Base-by-base conservation (phyloP, 1,140 invertebrate genomes). In the Drosophila bocki region DNA sequence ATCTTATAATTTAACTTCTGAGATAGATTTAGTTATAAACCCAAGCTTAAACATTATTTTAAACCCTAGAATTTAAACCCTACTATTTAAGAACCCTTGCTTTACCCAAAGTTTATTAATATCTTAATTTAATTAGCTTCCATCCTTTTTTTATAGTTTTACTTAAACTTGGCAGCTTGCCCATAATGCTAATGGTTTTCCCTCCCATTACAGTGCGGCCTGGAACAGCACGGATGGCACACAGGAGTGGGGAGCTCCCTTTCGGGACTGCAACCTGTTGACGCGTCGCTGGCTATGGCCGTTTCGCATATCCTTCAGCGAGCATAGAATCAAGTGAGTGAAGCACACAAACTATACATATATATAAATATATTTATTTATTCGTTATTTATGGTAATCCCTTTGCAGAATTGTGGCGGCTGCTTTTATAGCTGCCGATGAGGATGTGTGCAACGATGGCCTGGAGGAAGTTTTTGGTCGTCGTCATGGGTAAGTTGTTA, bases 371-470 rank as follows among this genome's bases (percentile, higher is more conserved):
- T 22, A 33, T 33, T 12, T 42, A 29, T 26, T 12, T 12, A 22
- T 26, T 29, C 12, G n/a, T 70, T 68, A 29, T n/a, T 50, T 51
- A 44, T 63, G 53, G 37, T 33, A 7, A 74, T 41, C 19, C 32
- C 42, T 70, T 54, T 58, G 8, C 53, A 93, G 92, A 92, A 92
- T 92, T 78, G 92, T 92, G 51, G 92, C 92, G 29, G 85, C 88
- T 51, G 85, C 92, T 5, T 93, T 93, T 74, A 91, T 93, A n/a
- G 92, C 92, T 22, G 92, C 92, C 61, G 92, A 93, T 44, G 91
- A 87, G 57, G 92, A 93, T 82, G 80, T 91, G 32, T 93, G 92
- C 74, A 93, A 93, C 62, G 92, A 93, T 90, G 91, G 78, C n/a
- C 68, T 93, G 57, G 92, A 93, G 61, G 91, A 92, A 65, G 91